Conservation (phyloP, 2,888 invertebrate genomes). For the Nomada ruficornis region DNA sequence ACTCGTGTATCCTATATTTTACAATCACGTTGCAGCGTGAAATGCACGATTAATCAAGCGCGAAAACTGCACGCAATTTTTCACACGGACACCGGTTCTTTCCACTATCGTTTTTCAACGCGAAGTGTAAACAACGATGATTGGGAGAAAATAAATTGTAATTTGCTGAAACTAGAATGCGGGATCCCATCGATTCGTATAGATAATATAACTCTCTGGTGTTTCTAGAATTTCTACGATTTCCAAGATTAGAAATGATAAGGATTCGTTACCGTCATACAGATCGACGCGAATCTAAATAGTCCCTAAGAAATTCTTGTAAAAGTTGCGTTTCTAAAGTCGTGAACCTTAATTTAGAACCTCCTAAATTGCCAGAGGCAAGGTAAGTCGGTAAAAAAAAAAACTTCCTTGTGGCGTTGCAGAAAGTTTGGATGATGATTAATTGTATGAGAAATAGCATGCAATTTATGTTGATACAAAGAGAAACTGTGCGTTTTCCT, state of each 20-base stretch:
- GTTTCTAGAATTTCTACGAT: neutral
- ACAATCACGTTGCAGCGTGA: neutral
- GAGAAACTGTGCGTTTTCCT: conserved; percentile 1
- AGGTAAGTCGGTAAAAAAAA: conserved; percentile 21
- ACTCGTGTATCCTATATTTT: conserved; percentile 12
- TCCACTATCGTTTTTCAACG: neutral
- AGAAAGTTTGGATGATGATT: neutral
- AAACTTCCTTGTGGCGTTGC: neutral
- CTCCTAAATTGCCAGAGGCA: conserved; percentile 7
- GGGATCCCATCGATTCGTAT: neutral
- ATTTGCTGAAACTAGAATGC: too few relatives aligned
- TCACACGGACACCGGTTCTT: neutral
- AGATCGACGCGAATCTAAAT: neutral
- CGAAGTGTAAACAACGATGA: too few relatives aligned
- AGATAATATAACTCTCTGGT: neutral
- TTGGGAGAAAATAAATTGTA: too few relatives aligned
- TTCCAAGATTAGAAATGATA: neutral
- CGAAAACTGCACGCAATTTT: conserved; percentile 2
- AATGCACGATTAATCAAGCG: conserved; percentile 47
- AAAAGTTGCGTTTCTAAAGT: neutral
- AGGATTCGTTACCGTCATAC: neutral
- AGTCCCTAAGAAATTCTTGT: neutral
- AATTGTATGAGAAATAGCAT: neutral
- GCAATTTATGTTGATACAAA: neutral
- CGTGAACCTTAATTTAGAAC: neutral